Evolutionary conservation across 64 coral and sea anemone genomes (phyloP).

Genomic region (Platygyra sinensis): DNA sequence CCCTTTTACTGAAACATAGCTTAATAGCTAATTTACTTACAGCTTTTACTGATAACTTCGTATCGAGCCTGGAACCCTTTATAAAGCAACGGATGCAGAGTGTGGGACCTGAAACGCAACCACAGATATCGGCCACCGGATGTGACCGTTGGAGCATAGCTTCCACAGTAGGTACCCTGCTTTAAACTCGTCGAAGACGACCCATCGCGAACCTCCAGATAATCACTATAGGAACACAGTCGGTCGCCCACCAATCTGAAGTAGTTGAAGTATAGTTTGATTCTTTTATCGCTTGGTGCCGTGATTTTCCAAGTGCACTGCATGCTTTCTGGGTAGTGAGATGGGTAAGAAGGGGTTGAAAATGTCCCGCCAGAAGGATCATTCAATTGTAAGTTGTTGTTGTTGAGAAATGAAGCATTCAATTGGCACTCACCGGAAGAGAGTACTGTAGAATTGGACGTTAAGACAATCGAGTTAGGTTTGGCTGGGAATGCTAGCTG

Average conservation of each 20-base stretch:
- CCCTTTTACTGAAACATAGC: neutral
- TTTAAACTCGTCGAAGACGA: constrained; percentile 1
- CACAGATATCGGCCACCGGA: constrained; percentile 47
- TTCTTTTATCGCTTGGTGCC: constrained; percentile 27
- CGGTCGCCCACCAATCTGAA: constrained; percentile 37
- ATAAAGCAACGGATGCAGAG: neutral
- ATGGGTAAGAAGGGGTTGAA: constrained; percentile 41
- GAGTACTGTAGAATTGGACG: neutral
- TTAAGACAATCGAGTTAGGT: neutral
- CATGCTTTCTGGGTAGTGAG: constrained; percentile 59
- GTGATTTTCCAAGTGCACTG: constrained; percentile 59
- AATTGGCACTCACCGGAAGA: neutral
- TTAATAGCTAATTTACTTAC: neutral
- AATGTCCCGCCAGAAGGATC: constrained; percentile 29
- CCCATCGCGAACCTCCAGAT: constrained; percentile 58
- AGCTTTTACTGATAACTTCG: neutral
- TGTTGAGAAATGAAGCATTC: neutral
- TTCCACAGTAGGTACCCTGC: constrained; percentile 23
- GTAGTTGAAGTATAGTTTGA: constrained; percentile 53
- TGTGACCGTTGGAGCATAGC: constrained; percentile 1
- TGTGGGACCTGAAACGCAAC: constrained; percentile 49
- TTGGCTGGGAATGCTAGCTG: no score
- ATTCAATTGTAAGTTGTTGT: constrained; percentile 41
- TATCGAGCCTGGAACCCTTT: constrained; percentile 56
- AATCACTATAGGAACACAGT: constrained; percentile 43